Evolutionary conservation across 2,888 invertebrate genomes (phyloP), one percentile per base, ranked within the genome.

Genomic region (Aphelenchoides bicaudatus): DNA sequence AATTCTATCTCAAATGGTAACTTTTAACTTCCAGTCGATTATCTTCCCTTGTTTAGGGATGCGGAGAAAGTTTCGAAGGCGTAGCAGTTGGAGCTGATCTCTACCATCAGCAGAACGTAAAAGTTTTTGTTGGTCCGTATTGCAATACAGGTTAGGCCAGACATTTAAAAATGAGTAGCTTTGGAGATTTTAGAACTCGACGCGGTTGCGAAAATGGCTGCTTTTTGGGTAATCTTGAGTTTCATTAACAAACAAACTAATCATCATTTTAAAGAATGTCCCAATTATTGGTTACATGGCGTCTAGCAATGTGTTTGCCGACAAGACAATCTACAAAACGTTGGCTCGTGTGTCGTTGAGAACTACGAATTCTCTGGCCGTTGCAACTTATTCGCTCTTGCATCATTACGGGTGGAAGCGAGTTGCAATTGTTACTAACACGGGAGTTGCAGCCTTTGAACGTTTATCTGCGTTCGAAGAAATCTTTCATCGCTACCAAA

Each of bases 221-320:
- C 76, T 0, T 76, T 70, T 59, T 76, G 76, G 74, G n/a, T n/a
- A n/a, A n/a, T n/a, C n/a, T n/a, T n/a, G n/a, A n/a, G n/a, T n/a
- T n/a, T n/a, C n/a, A n/a, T n/a, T n/a, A n/a, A n/a, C n/a, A n/a
- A n/a, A n/a, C n/a, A n/a, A n/a, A n/a, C n/a, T n/a, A n/a, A n/a
- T n/a, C n/a, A n/a, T n/a, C n/a, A n/a, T n/a, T n/a, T n/a, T n/a
- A n/a, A n/a, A n/a, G n/a, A 77, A 77, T 58, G 66, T 77, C 46
- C 77, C 77, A 2, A 71, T 78, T 37, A 65, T 77, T 38, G 77
- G 77, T 23, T 77, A 77, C 64, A 77, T 77, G 72, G 72, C 77
- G 6, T 72, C 77, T 8, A 70, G 65, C 25, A 78, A 71, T 27
- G 61, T 62, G n/a, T 75, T 77, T 53, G 69, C 74, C 0, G 77